These are phyloP conservation scores for Torymus tubicola DNA, from an alignment of 2,888 invertebrate genomes.

Conservation along the genomic window DNA sequence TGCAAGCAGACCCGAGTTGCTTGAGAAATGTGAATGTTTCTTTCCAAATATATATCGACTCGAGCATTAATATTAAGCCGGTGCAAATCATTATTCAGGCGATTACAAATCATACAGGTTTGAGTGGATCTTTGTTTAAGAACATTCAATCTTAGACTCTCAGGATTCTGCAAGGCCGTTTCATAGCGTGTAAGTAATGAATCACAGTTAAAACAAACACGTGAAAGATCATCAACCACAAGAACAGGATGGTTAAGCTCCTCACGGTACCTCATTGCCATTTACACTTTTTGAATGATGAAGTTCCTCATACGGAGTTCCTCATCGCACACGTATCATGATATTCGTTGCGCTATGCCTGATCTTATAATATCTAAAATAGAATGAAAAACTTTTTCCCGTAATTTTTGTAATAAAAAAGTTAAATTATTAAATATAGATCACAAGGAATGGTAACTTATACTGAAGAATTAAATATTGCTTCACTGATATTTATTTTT, in stretches of 20 bases:
- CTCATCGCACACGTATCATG: conserved; percentile 12
- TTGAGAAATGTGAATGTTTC: conserved; percentile 38
- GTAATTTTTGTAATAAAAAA: too few relatives aligned
- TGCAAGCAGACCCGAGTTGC: conserved; percentile 17
- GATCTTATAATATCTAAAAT: neutral
- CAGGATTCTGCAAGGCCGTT: conserved; percentile 2
- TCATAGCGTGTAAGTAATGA: conserved; percentile 14
- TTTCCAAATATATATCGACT: conserved; percentile 26
- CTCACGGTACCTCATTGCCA: conserved; percentile 33
- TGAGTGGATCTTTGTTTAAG: conserved; percentile 10
- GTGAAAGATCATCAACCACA: conserved; percentile 22
- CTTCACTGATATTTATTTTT: too few relatives aligned
- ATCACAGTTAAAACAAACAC: conserved; percentile 37
- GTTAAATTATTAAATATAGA: too few relatives aligned
- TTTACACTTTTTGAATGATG: conserved; percentile 19
- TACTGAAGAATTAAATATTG: too few relatives aligned
- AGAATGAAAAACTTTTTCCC: too few relatives aligned
- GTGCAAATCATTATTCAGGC: conserved; percentile 28
- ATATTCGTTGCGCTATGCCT: neutral
- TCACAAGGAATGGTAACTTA: too few relatives aligned
- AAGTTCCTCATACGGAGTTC: conserved; percentile 31
- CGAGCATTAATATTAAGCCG: conserved; percentile 21
- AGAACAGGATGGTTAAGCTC: conserved; percentile 32
- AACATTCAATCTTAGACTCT: conserved; percentile 6
- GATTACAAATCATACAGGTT: conserved; percentile 26